Conservation (phyloP, 2,113 vertebrate species). For the Megaleporinus macrocephalus region DNA sequence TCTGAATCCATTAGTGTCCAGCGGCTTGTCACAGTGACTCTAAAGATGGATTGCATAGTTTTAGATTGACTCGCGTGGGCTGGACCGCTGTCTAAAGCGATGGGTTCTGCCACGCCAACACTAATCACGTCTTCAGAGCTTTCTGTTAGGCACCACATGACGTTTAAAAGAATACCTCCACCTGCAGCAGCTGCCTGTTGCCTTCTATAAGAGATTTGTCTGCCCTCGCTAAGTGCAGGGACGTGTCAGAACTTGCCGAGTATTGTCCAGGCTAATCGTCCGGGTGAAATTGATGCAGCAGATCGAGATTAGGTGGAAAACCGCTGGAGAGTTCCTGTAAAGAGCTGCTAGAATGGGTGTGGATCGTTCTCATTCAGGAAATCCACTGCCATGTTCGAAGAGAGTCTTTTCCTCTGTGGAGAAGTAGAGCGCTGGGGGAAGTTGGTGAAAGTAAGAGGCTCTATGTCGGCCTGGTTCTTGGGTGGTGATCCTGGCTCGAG, state of each 20-base stretch:
- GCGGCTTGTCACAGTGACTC: too few species aligned
- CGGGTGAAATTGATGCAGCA: not conserved
- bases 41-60: too few species aligned
- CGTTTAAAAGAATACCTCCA: too few species aligned
- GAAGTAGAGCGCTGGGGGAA: not conserved
- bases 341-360: not conserved
- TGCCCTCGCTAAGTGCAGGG: not conserved
- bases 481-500: slow-evolving; percentile 67
- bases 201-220: not conserved
- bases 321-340: too few species aligned
- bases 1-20: too few species aligned
- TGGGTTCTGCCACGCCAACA: too few species aligned
- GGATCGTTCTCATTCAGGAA: not conserved
- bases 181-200: not conserved
- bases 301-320: not conserved
- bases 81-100: too few species aligned
- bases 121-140: too few species aligned
- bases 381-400: not conserved
- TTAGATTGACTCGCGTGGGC: too few species aligned
- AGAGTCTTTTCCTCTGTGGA: not conserved
- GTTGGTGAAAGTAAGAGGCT: slow-evolving; percentile 54
- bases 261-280: not conserved
- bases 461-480: slow-evolving; percentile 66
- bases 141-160: too few species aligned
- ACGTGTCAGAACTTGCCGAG: not conserved